phyloP scores from a whole-genome alignment of 1,140 invertebrate species.

The Orius laevigatus region DNA sequence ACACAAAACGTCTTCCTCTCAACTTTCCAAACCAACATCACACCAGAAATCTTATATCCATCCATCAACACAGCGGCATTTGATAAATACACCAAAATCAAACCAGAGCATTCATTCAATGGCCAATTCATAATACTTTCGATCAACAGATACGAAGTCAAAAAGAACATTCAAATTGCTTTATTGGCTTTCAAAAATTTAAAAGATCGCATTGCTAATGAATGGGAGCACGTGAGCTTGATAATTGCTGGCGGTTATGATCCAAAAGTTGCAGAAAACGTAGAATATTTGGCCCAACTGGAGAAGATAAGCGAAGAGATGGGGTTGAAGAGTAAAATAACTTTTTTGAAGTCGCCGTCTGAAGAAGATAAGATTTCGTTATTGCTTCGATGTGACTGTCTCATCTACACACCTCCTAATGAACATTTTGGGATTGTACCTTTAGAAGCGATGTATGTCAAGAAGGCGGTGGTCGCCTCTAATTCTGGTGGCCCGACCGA shows the following conservation, averaged over 20 bases:
- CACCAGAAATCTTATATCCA: slow-evolving; percentile 81
- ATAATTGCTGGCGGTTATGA: slow-evolving; percentile 98
- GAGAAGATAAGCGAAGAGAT: slow-evolving; percentile 42
- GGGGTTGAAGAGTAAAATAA: slow-evolving; percentile 53
- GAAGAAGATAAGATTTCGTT: slow-evolving; percentile 71
- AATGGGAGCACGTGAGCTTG: slow-evolving; percentile 52
- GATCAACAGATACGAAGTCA: slow-evolving; percentile 93
- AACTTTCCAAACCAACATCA: slow-evolving; percentile 53
- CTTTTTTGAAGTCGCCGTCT: slow-evolving; percentile 72
- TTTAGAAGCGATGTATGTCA: slow-evolving; percentile 91
- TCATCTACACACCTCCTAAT: slow-evolving; percentile 90
- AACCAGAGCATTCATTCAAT: slow-evolving; percentile 25
- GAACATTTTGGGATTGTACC: slow-evolving; percentile 99
- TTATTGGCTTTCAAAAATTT: slow-evolving; percentile 60
- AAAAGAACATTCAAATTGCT: slow-evolving; percentile 83
- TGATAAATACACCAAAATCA: slow-evolving; percentile 33
- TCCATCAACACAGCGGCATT: slow-evolving; percentile 73
- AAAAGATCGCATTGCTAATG: slow-evolving; percentile 31
- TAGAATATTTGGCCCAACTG: slow-evolving; percentile 72
- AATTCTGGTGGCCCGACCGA: slow-evolving; percentile 92
- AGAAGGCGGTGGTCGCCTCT: slow-evolving; percentile 84
- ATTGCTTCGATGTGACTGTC: slow-evolving; percentile 50
- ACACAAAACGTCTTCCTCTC: slow-evolving; percentile 66
- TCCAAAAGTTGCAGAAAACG: slow-evolving; percentile 72
- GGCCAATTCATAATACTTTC: slow-evolving; percentile 62